phyloP scores from a whole-genome alignment of 2,113 vertebrate species.

The Psittacula cyanocephala region DNA sequence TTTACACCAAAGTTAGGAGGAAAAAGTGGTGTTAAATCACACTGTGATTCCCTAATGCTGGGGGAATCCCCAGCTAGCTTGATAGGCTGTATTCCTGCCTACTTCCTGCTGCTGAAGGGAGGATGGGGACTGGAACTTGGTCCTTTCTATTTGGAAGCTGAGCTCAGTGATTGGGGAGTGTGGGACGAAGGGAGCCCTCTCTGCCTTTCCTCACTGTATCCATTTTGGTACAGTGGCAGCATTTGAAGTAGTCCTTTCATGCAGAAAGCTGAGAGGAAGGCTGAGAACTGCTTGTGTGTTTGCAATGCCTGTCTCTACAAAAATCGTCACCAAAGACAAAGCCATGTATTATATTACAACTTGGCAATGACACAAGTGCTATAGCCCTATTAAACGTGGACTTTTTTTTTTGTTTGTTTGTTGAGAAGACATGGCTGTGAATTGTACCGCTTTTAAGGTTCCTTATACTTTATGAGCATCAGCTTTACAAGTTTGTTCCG shows the following conservation, averaged over 20 bases:
- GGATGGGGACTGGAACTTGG: not conserved
- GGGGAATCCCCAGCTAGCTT: not conserved
- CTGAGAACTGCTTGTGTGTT: conserved; percentile 49
- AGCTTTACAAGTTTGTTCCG: not conserved
- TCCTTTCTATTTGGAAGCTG: not conserved
- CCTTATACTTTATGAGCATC: not conserved
- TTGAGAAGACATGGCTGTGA: conserved; percentile 3
- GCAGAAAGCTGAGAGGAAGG: conserved; percentile 55
- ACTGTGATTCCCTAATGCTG: not conserved
- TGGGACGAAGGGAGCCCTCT: not conserved
- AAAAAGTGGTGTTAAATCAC: not conserved
- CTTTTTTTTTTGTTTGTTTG: conserved; percentile 36
- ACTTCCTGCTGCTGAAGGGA: not conserved
- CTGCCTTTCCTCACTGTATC: conserved; percentile 19
- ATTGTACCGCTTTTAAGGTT: conserved; percentile 27
- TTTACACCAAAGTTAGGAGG: not conserved
- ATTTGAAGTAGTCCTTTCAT: conserved; percentile 56
- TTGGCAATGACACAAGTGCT: conserved; percentile 42
- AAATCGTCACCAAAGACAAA: conserved; percentile 58
- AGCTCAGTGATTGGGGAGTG: not conserved
- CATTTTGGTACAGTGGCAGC: conserved; percentile 47
- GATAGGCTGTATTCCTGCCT: not conserved
- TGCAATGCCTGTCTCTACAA: conserved; percentile 23
- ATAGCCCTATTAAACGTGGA: not conserved
- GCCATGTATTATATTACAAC: conserved; percentile 48